These are phyloP conservation scores for Oreohelix idahoensis DNA, from an alignment of 1,140 invertebrate species.

Conservation along the genomic window DNA sequence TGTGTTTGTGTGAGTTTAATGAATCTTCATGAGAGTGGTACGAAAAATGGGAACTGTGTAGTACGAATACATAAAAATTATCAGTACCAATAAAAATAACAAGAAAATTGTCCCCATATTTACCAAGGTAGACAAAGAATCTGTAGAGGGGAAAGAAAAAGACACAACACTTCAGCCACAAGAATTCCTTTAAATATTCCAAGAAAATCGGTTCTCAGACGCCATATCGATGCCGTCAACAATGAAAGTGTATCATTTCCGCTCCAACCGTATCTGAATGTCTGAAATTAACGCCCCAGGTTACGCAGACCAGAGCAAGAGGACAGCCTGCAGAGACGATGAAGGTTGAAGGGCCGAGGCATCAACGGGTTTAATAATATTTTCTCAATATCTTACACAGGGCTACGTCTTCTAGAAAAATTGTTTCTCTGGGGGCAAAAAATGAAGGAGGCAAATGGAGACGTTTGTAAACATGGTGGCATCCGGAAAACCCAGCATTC, in stretches of 20 bases:
- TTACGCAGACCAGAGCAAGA: not conserved
- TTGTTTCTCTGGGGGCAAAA: slow-evolving; percentile 29
- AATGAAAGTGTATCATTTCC: slow-evolving; percentile 21
- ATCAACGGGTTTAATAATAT: slow-evolving; percentile 25
- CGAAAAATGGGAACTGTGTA: too few species aligned
- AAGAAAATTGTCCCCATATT: not conserved
- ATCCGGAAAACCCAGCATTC: slow-evolving; percentile 22
- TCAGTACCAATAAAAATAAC: not conserved
- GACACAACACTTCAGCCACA: not conserved
- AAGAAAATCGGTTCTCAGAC: not conserved
- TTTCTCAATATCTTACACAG: slow-evolving; percentile 30
- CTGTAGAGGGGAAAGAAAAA: not conserved
- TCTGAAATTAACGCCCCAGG: slow-evolving; percentile 29
- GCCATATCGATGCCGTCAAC: slow-evolving; percentile 11
- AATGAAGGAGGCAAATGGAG: slow-evolving; percentile 29
- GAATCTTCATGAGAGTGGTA: too few species aligned
- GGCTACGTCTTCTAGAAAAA: slow-evolving; percentile 1
- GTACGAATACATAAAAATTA: not conserved
- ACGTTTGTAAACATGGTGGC: slow-evolving; percentile 29
- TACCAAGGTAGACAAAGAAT: not conserved
- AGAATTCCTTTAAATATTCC: not conserved
- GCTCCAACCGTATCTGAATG: not conserved
- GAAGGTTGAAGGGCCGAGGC: not conserved
- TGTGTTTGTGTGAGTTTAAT: too few species aligned
- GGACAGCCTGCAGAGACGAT: not conserved